Conservation (phyloP, 2,888 invertebrate genomes). For the Ferrisia virgata region DNA sequence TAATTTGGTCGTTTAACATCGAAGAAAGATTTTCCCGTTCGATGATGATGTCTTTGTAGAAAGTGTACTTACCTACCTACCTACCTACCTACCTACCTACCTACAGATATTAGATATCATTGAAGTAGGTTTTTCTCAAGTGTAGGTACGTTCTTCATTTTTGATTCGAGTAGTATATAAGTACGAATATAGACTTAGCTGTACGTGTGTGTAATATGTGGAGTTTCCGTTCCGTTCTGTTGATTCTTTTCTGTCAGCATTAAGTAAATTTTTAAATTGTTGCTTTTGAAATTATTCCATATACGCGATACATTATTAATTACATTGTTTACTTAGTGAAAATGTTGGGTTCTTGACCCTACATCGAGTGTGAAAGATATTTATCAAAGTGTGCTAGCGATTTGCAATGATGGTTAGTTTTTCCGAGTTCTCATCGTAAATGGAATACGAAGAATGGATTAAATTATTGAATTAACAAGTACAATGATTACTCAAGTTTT, state of each 20-base stretch:
- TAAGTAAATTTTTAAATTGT: background rate
- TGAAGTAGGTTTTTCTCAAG: too few relatives aligned
- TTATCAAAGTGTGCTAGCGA: background rate
- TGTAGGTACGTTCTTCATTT: too few relatives aligned
- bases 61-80: too few relatives aligned
- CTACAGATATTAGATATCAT: too few relatives aligned
- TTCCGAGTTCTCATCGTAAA: background rate
- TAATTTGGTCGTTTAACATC: background rate
- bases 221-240: background rate
- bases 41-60: background rate
- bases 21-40: background rate
- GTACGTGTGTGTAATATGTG: too few relatives aligned
- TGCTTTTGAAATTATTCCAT: background rate
- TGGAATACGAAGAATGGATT: background rate
- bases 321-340: background rate
- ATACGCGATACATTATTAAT: background rate
- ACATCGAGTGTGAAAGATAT: background rate
- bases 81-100: too few relatives aligned
- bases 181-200: too few relatives aligned
- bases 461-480: background rate
- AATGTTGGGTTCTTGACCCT: background rate
- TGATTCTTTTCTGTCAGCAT: background rate
- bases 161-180: too few relatives aligned
- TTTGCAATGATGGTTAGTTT: background rate
- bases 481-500: background rate